phyloP scores from a whole-genome alignment of 2,113 vertebrate species.

The Plecturocebus donacophilus region DNA sequence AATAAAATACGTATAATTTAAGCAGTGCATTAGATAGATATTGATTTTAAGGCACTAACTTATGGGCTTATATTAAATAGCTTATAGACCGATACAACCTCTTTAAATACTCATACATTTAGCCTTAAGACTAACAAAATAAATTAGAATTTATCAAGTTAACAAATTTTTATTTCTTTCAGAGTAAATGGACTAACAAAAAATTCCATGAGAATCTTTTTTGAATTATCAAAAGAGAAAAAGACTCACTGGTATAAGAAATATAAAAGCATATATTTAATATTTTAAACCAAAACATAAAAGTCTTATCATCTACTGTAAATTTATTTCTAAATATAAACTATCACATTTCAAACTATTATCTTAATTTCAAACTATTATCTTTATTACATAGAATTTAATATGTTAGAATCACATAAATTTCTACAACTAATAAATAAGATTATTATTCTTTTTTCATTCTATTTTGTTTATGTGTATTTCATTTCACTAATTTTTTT shows the following conservation, averaged over 20 bases:
- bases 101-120: conserved; percentile 30
- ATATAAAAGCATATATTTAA: neutral
- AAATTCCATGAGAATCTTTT: neutral
- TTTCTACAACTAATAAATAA: neutral
- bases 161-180: neutral
- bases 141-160: conserved; percentile 12
- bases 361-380: neutral
- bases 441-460: neutral
- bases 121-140: conserved; percentile 36
- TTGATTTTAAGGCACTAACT: conserved; percentile 61
- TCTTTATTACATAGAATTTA: neutral
- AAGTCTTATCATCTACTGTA: neutral
- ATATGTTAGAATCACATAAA: neutral
- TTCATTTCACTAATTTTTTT: neutral
- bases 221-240: neutral
- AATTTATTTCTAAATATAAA: neutral
- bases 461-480: neutral
- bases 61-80: conserved; percentile 36
- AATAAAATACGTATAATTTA: conserved; percentile 54
- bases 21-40: conserved; percentile 39
- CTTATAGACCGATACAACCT: neutral
- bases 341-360: neutral
- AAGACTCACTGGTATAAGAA: neutral
- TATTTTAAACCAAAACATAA: neutral
- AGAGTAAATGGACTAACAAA: neutral